Evolutionary conservation across 2,797 vertebrate genomes (phyloP).

Genomic region (Carduelis carduelis): DNA sequence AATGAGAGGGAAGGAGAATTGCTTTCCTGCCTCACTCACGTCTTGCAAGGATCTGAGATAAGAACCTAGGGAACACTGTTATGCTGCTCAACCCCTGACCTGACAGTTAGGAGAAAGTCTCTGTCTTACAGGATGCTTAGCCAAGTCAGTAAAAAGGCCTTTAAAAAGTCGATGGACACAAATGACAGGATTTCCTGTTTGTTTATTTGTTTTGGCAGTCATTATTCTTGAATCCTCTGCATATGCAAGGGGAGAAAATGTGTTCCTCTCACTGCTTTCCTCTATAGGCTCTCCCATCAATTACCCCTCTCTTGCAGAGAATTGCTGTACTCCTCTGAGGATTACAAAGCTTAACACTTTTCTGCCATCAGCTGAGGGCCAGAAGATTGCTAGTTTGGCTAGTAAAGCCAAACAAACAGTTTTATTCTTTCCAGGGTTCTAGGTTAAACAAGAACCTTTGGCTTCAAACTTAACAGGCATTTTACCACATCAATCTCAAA

Average conservation of each 20-base stretch:
- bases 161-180: not conserved
- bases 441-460: not conserved
- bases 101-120: not conserved
- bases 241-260: not conserved
- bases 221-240: not conserved
- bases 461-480: not conserved
- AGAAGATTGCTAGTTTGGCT: not conserved
- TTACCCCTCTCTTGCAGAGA: not conserved
- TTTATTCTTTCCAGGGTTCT: not conserved
- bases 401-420: not conserved
- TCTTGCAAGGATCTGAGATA: not conserved
- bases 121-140: not conserved
- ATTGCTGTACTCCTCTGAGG: not conserved
- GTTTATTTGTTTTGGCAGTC: not conserved
- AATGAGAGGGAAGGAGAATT: not conserved
- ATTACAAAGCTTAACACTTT: not conserved
- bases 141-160: not conserved
- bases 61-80: not conserved
- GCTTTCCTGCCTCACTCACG: not conserved
- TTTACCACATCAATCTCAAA: not conserved
- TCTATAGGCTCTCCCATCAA: not conserved
- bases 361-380: not conserved
- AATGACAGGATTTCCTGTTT: slow-evolving; percentile 3
- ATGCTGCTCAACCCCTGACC: not conserved
- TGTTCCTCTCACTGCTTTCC: not conserved